Conservation (phyloP, 2,113 vertebrate genomes). For the Rhegmatorhina hoffmannsi region DNA sequence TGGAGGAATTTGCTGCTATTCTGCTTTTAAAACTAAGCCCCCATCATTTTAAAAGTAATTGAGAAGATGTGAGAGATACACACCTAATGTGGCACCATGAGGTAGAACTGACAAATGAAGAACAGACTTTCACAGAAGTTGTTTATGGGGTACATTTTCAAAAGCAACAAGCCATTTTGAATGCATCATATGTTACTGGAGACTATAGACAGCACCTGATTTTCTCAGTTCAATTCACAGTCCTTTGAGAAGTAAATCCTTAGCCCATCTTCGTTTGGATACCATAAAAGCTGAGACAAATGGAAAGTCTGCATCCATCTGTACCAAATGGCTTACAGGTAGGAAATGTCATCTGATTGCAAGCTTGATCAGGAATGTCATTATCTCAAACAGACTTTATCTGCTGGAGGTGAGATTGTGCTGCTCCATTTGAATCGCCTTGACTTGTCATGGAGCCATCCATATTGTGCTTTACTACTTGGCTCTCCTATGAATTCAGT, state of each 20-base stretch:
- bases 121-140: not conserved
- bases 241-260: not conserved
- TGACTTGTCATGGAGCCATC: not conserved
- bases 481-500: not conserved
- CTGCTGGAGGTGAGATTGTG: not conserved
- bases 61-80: rapidly evolving
- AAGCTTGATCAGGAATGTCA: not conserved
- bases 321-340: not conserved
- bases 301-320: not conserved
- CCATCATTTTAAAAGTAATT: not conserved
- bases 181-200: not conserved
- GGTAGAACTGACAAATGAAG: not conserved
- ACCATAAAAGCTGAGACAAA: not conserved
- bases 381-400: not conserved
- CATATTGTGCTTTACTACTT: not conserved
- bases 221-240: not conserved
- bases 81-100: not conserved
- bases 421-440: not conserved
- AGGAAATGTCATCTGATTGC: not conserved
- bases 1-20: not conserved
- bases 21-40: not conserved
- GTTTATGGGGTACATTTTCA: not conserved
- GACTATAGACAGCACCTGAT: not conserved
- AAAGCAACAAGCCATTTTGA: not conserved
- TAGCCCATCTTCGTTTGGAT: not conserved